A percentile compares a stretch with the other conserved stretches of the same genome.
Evolutionary conservation across 2,113 vertebrate species (phyloP).

Genomic region (Thermophis baileyi): DNA sequence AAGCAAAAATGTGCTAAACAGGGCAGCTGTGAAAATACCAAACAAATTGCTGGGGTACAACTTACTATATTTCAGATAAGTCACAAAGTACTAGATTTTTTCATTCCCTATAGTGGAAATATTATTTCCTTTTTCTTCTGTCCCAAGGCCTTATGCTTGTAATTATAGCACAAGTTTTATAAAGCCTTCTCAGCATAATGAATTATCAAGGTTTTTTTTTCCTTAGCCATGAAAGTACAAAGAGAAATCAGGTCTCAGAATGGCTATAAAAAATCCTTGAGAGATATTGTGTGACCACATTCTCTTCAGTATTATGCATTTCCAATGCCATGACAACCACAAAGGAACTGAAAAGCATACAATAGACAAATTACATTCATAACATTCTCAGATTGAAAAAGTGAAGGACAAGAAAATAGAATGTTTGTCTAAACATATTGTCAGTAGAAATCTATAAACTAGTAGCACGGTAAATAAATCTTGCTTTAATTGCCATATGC

Average conservation of each 20-base stretch:
- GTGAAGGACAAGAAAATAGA: constrained; percentile 8
- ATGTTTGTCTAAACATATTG: not conserved
- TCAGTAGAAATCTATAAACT: not conserved
- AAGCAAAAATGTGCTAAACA: not conserved
- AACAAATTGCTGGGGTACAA: not conserved
- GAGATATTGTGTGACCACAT: not conserved
- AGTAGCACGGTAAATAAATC: not conserved
- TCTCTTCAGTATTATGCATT: not conserved
- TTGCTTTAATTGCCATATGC: not conserved
- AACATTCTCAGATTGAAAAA: not conserved
- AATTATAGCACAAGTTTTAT: constrained; percentile 1
- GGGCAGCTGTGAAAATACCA: not conserved
- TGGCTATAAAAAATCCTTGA: constrained; percentile 1
- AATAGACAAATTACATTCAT: not conserved
- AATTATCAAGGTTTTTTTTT: constrained; percentile 7
- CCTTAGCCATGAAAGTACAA: not conserved
- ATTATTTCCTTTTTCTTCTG: not conserved
- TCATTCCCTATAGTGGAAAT: not conserved
- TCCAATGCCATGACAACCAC: constrained; percentile 17
- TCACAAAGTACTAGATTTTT: not conserved
- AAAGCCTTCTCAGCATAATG: not conserved
- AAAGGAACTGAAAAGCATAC: not conserved
- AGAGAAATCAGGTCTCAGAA: constrained; percentile 3
- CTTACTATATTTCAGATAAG: not conserved
- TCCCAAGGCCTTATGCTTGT: not conserved